Evolutionary conservation across 1,140 invertebrate genomes (phyloP).

Genomic region (Metopolophium dirhodum): DNA sequence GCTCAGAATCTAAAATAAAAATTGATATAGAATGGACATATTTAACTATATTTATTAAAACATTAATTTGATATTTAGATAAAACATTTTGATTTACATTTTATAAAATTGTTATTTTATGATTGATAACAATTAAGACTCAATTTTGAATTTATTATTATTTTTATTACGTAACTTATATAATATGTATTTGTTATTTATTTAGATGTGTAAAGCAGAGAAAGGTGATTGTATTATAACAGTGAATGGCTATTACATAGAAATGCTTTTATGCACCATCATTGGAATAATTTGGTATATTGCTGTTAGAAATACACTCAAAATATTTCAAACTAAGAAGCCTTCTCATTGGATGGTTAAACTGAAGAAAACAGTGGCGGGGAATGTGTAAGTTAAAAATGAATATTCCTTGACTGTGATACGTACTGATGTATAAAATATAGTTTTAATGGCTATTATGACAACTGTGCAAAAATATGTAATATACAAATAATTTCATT

Average conservation of each 20-base stretch:
- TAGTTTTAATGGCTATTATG: not conserved
- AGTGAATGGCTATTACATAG: not conserved
- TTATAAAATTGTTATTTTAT: not conserved
- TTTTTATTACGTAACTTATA: not conserved
- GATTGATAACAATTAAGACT: not conserved
- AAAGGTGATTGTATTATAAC: not conserved
- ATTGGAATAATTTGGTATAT: constrained; percentile 5
- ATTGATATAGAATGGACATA: not conserved
- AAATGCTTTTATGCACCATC: not conserved
- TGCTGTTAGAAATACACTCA: not conserved
- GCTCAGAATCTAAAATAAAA: not conserved
- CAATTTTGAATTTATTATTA: not conserved
- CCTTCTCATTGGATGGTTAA: not conserved
- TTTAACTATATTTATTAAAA: not conserved
- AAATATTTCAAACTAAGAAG: not conserved
- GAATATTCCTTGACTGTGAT: not conserved
- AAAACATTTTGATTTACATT: not conserved
- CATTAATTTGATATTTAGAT: not conserved
- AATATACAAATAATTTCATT: not conserved
- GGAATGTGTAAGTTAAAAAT: not conserved
- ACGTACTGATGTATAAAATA: not conserved
- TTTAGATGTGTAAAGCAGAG: not conserved
- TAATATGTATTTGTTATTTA: not conserved
- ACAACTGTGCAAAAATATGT: not conserved
- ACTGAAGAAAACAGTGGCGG: not conserved